Conservation (phyloP, 2,888 invertebrate species). For the Steinernema carpocapsae region DNA sequence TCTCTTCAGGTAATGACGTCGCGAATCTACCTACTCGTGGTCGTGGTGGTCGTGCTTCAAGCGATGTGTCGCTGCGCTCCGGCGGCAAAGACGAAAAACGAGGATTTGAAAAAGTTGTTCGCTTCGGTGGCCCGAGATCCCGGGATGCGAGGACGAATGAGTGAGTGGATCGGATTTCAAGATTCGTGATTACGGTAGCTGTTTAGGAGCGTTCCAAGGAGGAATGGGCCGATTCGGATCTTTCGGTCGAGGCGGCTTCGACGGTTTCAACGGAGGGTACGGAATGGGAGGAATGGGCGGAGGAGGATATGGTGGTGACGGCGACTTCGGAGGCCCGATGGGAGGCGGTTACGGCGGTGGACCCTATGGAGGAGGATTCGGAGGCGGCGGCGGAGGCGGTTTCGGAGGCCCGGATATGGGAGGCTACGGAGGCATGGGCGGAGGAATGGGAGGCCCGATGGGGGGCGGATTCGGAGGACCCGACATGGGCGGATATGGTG, state of each 20-base stretch:
- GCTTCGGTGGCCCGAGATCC: slow-evolving; percentile 16
- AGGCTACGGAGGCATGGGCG: slow-evolving; percentile 11
- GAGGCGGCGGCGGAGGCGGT: slow-evolving; percentile 7
- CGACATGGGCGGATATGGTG: neutral
- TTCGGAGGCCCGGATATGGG: slow-evolving; percentile 25
- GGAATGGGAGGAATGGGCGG: slow-evolving; percentile 27
- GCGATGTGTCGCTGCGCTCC: slow-evolving; percentile 25
- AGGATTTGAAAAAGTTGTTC: slow-evolving; percentile 14
- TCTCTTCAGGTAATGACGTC: slow-evolving; percentile 25
- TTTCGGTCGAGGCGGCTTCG: slow-evolving; percentile 27
- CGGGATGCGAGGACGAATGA: slow-evolving; percentile 25
- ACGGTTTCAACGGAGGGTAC: slow-evolving; percentile 27
- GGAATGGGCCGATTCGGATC: slow-evolving; percentile 30
- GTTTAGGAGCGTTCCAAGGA: slow-evolving; percentile 25
- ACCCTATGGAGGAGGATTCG: slow-evolving; percentile 22
- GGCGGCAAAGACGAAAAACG: slow-evolving; percentile 23
- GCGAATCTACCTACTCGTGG: slow-evolving; percentile 10
- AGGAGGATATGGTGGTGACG: neutral
- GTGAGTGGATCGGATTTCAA: neutral
- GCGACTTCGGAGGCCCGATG: slow-evolving; percentile 28
- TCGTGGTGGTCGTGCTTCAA: neutral
- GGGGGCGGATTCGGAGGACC: slow-evolving; percentile 16
- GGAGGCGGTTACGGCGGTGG: slow-evolving; percentile 13
- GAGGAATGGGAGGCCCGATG: slow-evolving; percentile 15
- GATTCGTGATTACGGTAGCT: neutral